Conservation (phyloP, 1,140 invertebrate species). For the Listronotus oregonensis region DNA sequence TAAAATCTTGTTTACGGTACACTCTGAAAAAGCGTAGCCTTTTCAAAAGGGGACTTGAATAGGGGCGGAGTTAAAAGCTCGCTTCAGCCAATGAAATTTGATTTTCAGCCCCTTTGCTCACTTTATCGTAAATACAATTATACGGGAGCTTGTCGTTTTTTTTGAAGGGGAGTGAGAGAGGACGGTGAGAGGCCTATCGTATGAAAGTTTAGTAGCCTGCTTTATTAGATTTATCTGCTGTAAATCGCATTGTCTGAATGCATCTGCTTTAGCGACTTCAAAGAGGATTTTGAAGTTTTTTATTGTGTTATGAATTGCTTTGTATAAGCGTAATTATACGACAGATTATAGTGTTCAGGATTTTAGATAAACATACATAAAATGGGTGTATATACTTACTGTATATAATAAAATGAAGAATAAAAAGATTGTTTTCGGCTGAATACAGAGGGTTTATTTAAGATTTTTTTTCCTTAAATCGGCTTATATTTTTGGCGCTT, state of each 20-base stretch:
- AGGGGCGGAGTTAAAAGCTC: constrained; percentile 23
- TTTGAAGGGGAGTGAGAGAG: constrained; percentile 24
- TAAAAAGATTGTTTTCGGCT: neutral
- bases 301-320: constrained; percentile 18
- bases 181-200: constrained; percentile 28
- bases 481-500: too few relatives aligned
- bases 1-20: constrained; percentile 1
- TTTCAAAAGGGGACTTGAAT: constrained; percentile 19
- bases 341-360: constrained; percentile 21
- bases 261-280: constrained; percentile 42
- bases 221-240: constrained; percentile 47
- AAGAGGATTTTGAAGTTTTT: constrained; percentile 36
- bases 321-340: constrained; percentile 27
- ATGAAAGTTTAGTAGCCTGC: constrained; percentile 48
- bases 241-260: constrained; percentile 45
- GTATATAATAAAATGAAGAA: neutral
- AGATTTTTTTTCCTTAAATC: too few relatives aligned
- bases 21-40: constrained; percentile 11
- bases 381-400: neutral
- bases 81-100: constrained; percentile 7
- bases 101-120: constrained; percentile 6
- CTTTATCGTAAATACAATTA: constrained; percentile 19
- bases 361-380: constrained; percentile 28
- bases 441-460: too few relatives aligned
- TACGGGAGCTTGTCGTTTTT: constrained; percentile 12